Evolutionary conservation across 2,888 invertebrate genomes (phyloP), one percentile per base, ranked within the genome.

Genomic region (Drosophila prostipennis): DNA sequence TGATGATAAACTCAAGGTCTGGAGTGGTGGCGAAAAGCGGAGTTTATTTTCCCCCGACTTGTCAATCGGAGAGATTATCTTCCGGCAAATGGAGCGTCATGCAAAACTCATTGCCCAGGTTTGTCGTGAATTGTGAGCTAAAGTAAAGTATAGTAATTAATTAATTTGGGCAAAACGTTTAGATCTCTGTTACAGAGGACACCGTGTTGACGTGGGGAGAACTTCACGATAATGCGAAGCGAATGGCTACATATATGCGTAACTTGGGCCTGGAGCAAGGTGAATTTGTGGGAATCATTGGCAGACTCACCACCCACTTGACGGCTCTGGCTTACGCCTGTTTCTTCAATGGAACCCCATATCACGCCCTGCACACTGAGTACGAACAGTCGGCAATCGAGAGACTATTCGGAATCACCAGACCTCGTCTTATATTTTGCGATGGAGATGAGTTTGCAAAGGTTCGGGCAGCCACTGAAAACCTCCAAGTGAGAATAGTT

Each of bases 221-320:
- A 36, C 54, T 73, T 1, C 46, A 70, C 6, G 8, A 13, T 0
- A 64, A 73, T 26, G 74, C 78, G 1, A 78, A 77, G 43, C 61
- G 76, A 14, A 60, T 79, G n/a, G 77, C 78, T 2, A 56, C 70
- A 39, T 71, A 72, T 29, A 65, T 80, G 43, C 53, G 64, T 6
- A 51, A 61, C 7, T 36, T 54, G 51, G 65, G 73, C 2, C 54
- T 86, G 5, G 45, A 67, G 3, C 74, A 79, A 52, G 55, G 69
- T 6, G 79, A 85, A 53, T 58, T 80, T 14, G 69, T 83, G 14
- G 80, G 79, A 7, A 43, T 86, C 23, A 56, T 76, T 7, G 82
- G 78, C 13, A 54, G 65, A 6, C 82, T 82, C 55, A 74, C 70
- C 3, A 77, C 72, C 3, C 75, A 80, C 52, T 26, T 81, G 19